Conservation (phyloP, 2,113 vertebrate species). For the Myocastor coypus region DNA sequence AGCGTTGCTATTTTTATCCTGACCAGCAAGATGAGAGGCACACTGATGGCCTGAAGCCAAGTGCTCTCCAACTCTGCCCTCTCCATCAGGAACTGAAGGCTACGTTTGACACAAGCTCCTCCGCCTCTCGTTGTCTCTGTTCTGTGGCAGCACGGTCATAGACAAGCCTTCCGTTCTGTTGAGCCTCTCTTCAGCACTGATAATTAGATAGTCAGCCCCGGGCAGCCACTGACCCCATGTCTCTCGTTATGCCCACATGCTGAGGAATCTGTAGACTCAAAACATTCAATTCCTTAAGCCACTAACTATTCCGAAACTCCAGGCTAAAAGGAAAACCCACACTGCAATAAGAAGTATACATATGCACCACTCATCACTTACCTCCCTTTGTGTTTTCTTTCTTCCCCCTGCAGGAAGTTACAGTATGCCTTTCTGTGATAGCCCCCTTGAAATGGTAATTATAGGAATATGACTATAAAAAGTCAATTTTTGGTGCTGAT, state of each 20-base stretch:
- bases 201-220: slow-evolving; percentile 9
- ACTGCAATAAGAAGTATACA: background rate
- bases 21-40: background rate
- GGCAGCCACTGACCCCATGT: background rate
- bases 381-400: slow-evolving; percentile 61
- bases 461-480: slow-evolving; percentile 71
- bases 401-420: background rate
- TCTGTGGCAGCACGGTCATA: background rate
- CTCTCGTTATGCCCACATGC: slow-evolving; percentile 20
- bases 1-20: background rate
- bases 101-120: background rate
- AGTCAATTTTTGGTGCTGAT: slow-evolving; percentile 62
- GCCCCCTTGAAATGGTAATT: slow-evolving; percentile 69
- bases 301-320: slow-evolving; percentile 55
- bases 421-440: slow-evolving; percentile 25
- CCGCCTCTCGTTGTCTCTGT: background rate
- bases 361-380: slow-evolving; percentile 58
- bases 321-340: slow-evolving; percentile 1
- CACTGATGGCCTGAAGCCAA: no score
- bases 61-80: no score
- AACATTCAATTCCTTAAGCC: slow-evolving; percentile 67
- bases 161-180: background rate
- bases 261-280: slow-evolving; percentile 59
- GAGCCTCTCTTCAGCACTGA: background rate
- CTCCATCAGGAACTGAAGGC: fast-evolving